Base-by-base conservation (phyloP, 1,140 invertebrate genomes). In the Drosophila bocki region DNA sequence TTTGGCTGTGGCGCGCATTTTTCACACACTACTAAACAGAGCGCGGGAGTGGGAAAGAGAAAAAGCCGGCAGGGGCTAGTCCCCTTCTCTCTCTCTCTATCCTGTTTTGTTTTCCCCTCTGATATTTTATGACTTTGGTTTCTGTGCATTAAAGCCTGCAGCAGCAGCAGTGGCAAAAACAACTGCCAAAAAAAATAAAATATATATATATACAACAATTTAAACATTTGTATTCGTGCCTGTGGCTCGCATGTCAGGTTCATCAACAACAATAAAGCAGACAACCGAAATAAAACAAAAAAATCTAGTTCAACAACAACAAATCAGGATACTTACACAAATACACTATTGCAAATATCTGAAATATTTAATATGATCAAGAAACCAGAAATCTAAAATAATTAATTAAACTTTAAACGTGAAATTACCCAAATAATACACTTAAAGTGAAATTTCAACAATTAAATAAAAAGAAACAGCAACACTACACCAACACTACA, bases 161-260 rank as follows among this genome's bases (percentile, higher is more conserved):
- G 47, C 58, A 58, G 6, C 61, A 33, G 51, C 12, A 37, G 19
- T 9, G 12, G 51, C 37, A 58, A 19, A 54, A 63, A 57, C 48
- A 58, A 57, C 47, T 70, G 32, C 61, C 70, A 59, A 71, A 85
- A 37, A 37, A 13, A 12, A 19, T 1, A 19, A 19, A 19, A 15
- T 26, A 9, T 44, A 26, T 26, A 29, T 32, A n/a, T 68, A 61
- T 62, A 65, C 74, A 76, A 79, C 83, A 82, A 76, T 78, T 84
- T 78, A 81, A 87, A 82, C 82, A 85, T 86, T 87, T 82, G 79
- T 79, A 88, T 86, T 86, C 83, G 80, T 86, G 76, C 80, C 79
- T 80, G 80, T 76, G 82, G 82, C 79, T 87, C 80, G 87, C 80
- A 88, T 86, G 84, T 84, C 74, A 80, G 84, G 76, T 88, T 83